These are phyloP conservation scores for Sisor rabdophorus DNA, from an alignment of 2,113 vertebrate genomes.

Conservation along the genomic window DNA sequence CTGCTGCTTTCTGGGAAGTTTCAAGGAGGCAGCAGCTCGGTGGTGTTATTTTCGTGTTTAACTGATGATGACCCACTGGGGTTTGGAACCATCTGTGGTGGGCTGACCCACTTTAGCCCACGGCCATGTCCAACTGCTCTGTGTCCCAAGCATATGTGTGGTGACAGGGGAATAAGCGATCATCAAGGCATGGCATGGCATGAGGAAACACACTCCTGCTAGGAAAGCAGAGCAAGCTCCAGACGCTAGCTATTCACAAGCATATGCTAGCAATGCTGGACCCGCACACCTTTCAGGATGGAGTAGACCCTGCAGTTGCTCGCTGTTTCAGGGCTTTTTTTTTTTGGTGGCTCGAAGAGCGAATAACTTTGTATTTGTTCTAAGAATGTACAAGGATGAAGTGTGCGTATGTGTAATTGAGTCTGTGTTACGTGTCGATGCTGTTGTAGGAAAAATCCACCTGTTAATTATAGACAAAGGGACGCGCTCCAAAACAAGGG, in stretches of 20 bases:
- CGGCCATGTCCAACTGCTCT: constrained; percentile 76
- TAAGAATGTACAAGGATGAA: not conserved
- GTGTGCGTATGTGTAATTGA: not conserved
- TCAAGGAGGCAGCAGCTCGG: constrained; percentile 33
- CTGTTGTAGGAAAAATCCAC: not conserved
- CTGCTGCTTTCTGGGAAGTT: constrained; percentile 56
- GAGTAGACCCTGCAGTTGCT: constrained; percentile 28
- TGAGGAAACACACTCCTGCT: constrained; percentile 60
- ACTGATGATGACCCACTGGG: constrained; percentile 71
- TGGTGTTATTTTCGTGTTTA: constrained; percentile 57
- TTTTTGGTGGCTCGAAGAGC: not conserved
- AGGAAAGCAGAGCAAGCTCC: constrained; percentile 62
- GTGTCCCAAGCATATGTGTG: constrained; percentile 74
- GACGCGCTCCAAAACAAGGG: too few species aligned
- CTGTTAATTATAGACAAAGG: too few species aligned
- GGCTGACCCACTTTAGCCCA: constrained; percentile 79
- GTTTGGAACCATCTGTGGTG: constrained; percentile 73
- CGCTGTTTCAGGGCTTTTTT: not conserved
- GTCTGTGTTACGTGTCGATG: not conserved
- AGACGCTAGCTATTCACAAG: constrained; percentile 54
- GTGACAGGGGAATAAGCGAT: constrained; percentile 71
- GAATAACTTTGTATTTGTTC: not conserved
- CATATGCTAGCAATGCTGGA: constrained; percentile 57
- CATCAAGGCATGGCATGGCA: constrained; percentile 53
- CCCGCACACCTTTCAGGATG: constrained; percentile 47